Base-by-base conservation (phyloP, 2,888 invertebrate genomes). In the Drosophila kanekoi region DNA sequence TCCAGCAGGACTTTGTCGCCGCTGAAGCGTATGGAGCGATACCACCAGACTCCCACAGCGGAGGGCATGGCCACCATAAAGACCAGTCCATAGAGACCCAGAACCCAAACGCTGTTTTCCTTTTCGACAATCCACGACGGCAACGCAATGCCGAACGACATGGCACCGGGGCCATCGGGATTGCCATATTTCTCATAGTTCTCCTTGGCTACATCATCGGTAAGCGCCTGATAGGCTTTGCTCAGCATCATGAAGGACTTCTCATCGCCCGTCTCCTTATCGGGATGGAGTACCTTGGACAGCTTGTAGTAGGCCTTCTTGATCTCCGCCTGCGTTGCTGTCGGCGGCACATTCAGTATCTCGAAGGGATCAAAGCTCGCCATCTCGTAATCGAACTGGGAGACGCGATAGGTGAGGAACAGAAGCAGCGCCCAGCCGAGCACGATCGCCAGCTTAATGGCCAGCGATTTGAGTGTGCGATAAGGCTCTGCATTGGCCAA, bases 111-210 rank as follows among this genome's bases (percentile, higher is more conserved):
- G 79, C 99, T 99, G 92, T 99, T 99, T 93, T 99, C 98, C 92
- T 99, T 98, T 91, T 99, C 99, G 10, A 99, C 98, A 92, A 99
- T 98, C 99, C 99, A 99, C 58, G 99, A 99, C 6, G 99, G 99
- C 57, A 99, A 92, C 8, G 99, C 99, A 91, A 99, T 99, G 64
- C 99, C 99, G 94, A 99, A 99, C 87, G 98, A 98, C 95, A 98
- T 99, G 23, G 98, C 99, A 73, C 98, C 99, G 0, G 99, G 99
- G 3, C 99, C 99, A 94, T 99, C 99, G 1, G 99, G 99, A 94
- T 99, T 99, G 20, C 99, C 99, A 94, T 99, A 98, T 92, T 97
- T 97, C 91, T 99, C 98, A 98, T 98, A 99, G 93, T 99, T 99
- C 91, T 96, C 96, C 74, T 97, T 95, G 2, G 99, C 97, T 92